Evolutionary conservation across 1,140 invertebrate species (phyloP), one percentile per base, ranked within the genome.

Genomic region (Zaprionus nigranus): DNA sequence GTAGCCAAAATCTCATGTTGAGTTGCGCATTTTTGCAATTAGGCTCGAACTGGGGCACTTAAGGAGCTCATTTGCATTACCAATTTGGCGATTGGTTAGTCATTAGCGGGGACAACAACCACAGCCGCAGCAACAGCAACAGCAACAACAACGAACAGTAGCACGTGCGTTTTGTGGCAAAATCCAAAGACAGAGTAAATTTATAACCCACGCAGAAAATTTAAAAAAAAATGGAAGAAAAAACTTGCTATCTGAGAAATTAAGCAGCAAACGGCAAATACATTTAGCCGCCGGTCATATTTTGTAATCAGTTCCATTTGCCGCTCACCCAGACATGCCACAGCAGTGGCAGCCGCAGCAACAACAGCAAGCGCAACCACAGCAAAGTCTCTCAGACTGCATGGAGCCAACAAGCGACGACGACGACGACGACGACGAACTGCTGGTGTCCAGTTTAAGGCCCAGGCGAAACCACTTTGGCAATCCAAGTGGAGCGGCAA

Each of bases 261-360:
- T 90, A 86, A 90, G 79, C 86, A 90, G 80, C 80, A 83, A 90
- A 90, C 79, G 80, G 79, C 85, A 69, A 79, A 90, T 90, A 91
- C 82, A 82, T 90, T 90, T 90, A 82, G 82, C 86, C 82, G 87
- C 85, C 75, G 84, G 84, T 88, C 84, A 88, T 88, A 88, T 88
- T 88, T 88, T 88, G 84, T 88, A 88, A 88, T 88, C 84, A 88
- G 84, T 84, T 88, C 90, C 83, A 83, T 91, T 90, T 87, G 90
- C 90, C 90, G 90, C 91, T 91, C 84, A 77, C 85, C 90, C 88
- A 91, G 85, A 90, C 91, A 91, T 91, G 90, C 88, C 90, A 91
- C 82, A 79, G 65, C 74, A 79, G 61, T 43, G 2, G 43, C 69
- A 73, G 61, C 54, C 2, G 43, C 69, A 73, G 46, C 78, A 78